Percentiles rank a stretch among this genome's conserved stretches.
Conservation (phyloP, 1,140 invertebrate genomes). For the Bombus pascuorum region DNA sequence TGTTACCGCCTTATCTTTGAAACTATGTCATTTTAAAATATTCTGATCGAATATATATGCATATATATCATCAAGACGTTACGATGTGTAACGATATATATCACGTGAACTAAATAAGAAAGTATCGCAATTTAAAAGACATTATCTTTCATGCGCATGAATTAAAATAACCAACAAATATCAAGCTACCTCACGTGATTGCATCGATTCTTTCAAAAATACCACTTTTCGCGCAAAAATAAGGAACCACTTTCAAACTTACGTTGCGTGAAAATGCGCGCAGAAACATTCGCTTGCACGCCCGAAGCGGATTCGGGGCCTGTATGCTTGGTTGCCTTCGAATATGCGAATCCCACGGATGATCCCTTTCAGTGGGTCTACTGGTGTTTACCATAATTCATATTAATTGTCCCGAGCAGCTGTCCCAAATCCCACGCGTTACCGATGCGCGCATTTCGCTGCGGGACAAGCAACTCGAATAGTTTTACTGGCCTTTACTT, state of each 20-base stretch:
- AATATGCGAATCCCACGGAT: constrained; percentile 57
- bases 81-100: background rate
- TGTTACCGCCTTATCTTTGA: background rate
- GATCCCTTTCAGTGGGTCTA: constrained; percentile 57
- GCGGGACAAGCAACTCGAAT: constrained; percentile 70
- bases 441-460: constrained; percentile 70
- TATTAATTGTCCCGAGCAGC: constrained; percentile 76
- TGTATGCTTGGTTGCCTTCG: constrained; percentile 47
- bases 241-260: constrained; percentile 21
- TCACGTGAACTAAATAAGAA: background rate
- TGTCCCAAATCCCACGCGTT: constrained; percentile 79
- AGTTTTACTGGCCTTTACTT: constrained; percentile 71
- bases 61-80: too few relatives aligned
- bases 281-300: constrained; percentile 40
- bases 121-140: background rate
- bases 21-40: background rate
- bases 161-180: background rate
- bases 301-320: constrained; percentile 37
- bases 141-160: background rate
- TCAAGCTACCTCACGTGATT: background rate
- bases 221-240: background rate
- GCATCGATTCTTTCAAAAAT: background rate
- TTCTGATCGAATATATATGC: background rate
- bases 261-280: constrained; percentile 50
- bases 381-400: constrained; percentile 78